These are phyloP conservation scores for Pagetopsis macropterus DNA, from an alignment of 2,797 vertebrate genomes.

Conservation along the genomic window DNA sequence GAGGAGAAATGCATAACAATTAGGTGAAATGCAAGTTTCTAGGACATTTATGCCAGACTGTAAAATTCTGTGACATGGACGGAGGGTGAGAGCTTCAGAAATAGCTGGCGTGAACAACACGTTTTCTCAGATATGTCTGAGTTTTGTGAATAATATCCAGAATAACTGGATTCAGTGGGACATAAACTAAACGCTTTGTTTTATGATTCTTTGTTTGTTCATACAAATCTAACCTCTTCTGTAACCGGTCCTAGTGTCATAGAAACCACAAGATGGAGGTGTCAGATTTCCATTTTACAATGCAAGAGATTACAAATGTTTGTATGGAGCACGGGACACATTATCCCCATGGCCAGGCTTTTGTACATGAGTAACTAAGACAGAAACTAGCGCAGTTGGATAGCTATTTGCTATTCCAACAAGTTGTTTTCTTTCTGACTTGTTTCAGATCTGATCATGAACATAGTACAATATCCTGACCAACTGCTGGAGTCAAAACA, in stretches of 20 bases:
- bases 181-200: conserved; percentile 21
- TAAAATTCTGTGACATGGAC: background rate
- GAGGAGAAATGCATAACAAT: background rate
- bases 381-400: background rate
- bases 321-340: conserved; percentile 26
- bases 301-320: conserved; percentile 40
- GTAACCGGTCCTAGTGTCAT: conserved; percentile 42
- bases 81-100: background rate
- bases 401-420: background rate
- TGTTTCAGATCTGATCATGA: conserved; percentile 58
- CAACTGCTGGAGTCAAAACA: background rate
- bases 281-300: conserved; percentile 64
- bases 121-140: conserved; percentile 11
- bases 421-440: conserved; percentile 6
- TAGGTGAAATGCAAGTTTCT: background rate
- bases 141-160: conserved; percentile 24
- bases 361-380: conserved; percentile 3
- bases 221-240: conserved; percentile 24
- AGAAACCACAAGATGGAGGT: conserved; percentile 47
- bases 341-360: conserved; percentile 22
- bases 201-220: background rate
- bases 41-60: background rate
- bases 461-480: background rate
- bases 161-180: conserved; percentile 5
- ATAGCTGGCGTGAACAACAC: background rate